A percentile compares a stretch with the other conserved stretches of the same genome.
phyloP scores from a whole-genome alignment of 2,797 vertebrate genomes.

The Aplochiton taeniatus region DNA sequence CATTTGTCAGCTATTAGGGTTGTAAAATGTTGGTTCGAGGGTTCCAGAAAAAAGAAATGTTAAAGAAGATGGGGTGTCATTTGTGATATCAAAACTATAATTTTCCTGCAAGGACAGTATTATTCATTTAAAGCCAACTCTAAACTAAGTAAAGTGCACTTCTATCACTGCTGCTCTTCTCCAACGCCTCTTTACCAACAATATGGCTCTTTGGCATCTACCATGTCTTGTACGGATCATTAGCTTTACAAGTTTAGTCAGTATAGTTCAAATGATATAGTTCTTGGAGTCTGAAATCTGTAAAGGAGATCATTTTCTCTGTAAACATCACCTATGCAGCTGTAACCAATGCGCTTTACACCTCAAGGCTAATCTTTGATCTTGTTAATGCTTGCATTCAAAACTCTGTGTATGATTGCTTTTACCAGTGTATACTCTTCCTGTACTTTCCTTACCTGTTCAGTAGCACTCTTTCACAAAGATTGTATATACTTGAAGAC shows the following conservation, averaged over 20 bases:
- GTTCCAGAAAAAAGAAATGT: no score
- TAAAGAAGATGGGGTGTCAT: no score
- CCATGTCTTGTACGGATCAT: background rate
- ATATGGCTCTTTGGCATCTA: background rate
- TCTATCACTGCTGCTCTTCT: no score
- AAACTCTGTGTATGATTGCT: conserved; percentile 64
- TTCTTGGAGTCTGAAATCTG: no score
- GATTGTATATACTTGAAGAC: conserved; percentile 82
- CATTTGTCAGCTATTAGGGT: no score
- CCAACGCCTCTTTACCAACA: background rate
- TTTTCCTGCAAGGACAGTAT: background rate
- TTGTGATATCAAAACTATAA: no score
- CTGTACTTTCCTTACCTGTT: conserved; percentile 65
- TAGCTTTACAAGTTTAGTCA: conserved; percentile 9
- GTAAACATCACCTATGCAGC: conserved; percentile 49
- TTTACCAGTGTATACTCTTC: conserved; percentile 70
- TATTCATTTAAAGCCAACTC: background rate
- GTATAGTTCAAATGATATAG: no score
- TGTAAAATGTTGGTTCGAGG: no score
- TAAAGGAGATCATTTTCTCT: conserved; percentile 18
- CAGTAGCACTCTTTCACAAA: conserved; percentile 73
- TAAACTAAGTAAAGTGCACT: no score
- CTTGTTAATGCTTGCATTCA: conserved; percentile 68
- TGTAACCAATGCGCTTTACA: conserved; percentile 41
- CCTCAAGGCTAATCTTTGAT: conserved; percentile 42